A percentile compares a stretch with the other conserved stretches of the same genome.
These are phyloP conservation scores for Gryllus bimaculatus DNA, from an alignment of 1,140 invertebrate genomes.

Conservation along the genomic window DNA sequence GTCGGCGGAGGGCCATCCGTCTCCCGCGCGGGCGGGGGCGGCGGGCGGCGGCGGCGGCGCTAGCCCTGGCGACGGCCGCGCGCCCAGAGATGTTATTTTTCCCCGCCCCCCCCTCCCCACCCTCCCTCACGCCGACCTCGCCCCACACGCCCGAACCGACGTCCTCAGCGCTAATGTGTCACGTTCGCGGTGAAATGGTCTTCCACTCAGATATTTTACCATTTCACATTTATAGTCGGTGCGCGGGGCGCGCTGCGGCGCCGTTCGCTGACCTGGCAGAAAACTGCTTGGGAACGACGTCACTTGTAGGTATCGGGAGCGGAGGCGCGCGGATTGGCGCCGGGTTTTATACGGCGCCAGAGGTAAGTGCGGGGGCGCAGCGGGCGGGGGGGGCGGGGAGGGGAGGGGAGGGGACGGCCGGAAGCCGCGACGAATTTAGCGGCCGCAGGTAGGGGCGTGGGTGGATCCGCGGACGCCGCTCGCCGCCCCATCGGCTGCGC, in stretches of 20 bases:
- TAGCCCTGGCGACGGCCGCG: not conserved
- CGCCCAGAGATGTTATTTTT: not conserved
- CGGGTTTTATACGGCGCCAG: not conserved
- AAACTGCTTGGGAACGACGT: conserved; percentile 15
- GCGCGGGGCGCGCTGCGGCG: conserved; percentile 27
- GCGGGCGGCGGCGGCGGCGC: not conserved
- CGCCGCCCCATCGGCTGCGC: no score
- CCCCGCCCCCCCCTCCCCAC: not conserved
- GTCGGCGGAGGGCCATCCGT: not conserved
- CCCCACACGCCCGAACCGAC: not conserved
- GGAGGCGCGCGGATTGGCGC: not conserved
- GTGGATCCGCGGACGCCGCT: no score
- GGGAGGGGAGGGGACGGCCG: not conserved
- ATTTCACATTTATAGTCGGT: conserved; percentile 37
- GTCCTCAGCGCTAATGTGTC: conserved; percentile 34
- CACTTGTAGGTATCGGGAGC: not conserved
- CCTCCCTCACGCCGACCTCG: not conserved
- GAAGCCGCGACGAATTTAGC: no score
- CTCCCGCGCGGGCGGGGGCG: no score
- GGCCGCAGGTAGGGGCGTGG: no score
- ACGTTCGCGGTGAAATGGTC: conserved; percentile 43
- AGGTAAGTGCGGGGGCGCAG: not conserved
- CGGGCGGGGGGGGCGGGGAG: no score
- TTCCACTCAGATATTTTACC: conserved; percentile 44
- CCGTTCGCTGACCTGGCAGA: not conserved